A percentile compares a stretch with the other conserved stretches of the same genome.
Conservation (phyloP, 2,113 vertebrate genomes). For the Boulengeromyrus knoepffleri region DNA sequence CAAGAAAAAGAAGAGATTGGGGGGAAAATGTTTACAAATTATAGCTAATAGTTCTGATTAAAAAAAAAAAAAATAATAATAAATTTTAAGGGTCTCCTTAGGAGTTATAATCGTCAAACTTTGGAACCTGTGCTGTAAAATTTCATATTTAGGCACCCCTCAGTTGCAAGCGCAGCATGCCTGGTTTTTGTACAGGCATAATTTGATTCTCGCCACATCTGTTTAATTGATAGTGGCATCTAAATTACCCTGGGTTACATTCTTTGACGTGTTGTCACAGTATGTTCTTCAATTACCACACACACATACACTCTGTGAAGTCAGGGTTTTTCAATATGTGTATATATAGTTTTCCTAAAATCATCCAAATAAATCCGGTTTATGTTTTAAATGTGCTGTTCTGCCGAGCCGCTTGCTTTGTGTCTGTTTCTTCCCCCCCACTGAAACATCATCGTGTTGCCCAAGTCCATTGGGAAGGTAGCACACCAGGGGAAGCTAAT, state of each 20-base stretch:
- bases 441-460: neutral
- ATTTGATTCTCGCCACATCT: neutral
- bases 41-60: neutral
- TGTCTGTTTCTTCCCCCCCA: neutral
- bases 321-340: neutral
- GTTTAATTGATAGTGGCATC: neutral
- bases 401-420: neutral
- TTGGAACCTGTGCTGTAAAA: neutral
- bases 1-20: neutral
- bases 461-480: neutral
- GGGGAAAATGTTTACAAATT: neutral
- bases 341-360: conserved; percentile 6
- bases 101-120: neutral
- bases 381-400: conserved; percentile 2
- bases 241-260: neutral
- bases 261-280: neutral
- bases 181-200: neutral
- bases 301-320: neutral
- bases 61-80: too few species aligned
- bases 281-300: neutral
- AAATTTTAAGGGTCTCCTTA: neutral
- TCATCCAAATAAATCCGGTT: conserved; percentile 5
- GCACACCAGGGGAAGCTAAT: neutral
- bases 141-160: neutral
- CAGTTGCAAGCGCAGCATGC: neutral